Evolutionary conservation across 2,113 vertebrate genomes (phyloP).

Genomic region (Brachypodius melanocephalos): DNA sequence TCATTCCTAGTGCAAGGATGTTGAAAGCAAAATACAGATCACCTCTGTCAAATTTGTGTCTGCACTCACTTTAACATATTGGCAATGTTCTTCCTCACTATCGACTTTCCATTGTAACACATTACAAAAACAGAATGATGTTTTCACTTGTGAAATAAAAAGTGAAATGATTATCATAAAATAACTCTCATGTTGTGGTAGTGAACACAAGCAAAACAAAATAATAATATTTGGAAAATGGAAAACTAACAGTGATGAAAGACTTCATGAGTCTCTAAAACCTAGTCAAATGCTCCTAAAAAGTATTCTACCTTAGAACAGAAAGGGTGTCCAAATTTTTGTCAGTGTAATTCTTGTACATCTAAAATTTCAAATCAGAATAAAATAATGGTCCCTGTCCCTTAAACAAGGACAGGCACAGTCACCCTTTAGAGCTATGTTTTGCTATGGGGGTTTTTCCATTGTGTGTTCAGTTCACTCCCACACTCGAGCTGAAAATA

Average conservation of each 20-base stretch:
- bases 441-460: neutral
- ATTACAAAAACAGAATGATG: conserved; percentile 16
- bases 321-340: neutral
- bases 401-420: neutral
- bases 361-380: neutral
- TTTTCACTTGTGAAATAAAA: conserved; percentile 40
- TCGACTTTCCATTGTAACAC: conserved; percentile 29
- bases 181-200: neutral
- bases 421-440: neutral
- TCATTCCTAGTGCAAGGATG: neutral
- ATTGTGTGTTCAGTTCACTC: neutral
- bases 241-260: neutral
- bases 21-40: conserved; percentile 46
- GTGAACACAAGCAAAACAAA: neutral
- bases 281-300: neutral
- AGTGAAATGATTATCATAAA: conserved; percentile 1
- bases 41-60: conserved; percentile 4
- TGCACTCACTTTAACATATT: neutral
- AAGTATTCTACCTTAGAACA: neutral
- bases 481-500: neutral
- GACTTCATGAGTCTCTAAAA: neutral
- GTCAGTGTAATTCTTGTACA: neutral
- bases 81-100: conserved; percentile 16
- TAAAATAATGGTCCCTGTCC: neutral
- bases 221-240: neutral